These are phyloP conservation scores for Martes flavigula DNA, from an alignment of 2,797 vertebrate genomes.

Conservation along the genomic window DNA sequence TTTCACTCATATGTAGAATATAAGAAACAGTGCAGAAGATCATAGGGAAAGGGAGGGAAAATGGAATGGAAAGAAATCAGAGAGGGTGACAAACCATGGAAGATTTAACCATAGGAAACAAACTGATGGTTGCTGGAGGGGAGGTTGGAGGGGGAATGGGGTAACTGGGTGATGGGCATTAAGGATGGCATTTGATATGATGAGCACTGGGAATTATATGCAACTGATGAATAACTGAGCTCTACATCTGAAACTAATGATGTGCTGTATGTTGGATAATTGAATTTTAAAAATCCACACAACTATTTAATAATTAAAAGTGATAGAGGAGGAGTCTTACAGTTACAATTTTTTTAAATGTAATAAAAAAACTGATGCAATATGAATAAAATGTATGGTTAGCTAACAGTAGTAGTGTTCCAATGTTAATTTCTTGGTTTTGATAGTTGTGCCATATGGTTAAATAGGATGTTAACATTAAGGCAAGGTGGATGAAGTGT, in stretches of 20 bases:
- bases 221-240: no score
- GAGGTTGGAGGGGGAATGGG: no score
- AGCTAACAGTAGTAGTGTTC: neutral
- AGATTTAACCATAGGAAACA: no score
- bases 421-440: neutral
- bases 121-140: no score
- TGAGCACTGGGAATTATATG: no score
- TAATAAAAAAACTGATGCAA: neutral
- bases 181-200: no score
- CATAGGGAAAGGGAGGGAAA: no score
- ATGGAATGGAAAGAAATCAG: no score
- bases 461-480: neutral
- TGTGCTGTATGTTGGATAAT: neutral
- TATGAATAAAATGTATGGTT: neutral
- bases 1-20: no score
- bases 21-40: no score
- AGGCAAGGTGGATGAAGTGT: neutral
- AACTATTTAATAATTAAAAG: neutral
- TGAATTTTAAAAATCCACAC: neutral
- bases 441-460: neutral
- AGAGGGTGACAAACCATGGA: no score
- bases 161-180: no score
- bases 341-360: neutral
- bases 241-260: neutral
- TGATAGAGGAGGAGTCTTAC: neutral